Conservation (phyloP, 1,140 invertebrate genomes). For the Stenopsyche tienmushanensis region DNA sequence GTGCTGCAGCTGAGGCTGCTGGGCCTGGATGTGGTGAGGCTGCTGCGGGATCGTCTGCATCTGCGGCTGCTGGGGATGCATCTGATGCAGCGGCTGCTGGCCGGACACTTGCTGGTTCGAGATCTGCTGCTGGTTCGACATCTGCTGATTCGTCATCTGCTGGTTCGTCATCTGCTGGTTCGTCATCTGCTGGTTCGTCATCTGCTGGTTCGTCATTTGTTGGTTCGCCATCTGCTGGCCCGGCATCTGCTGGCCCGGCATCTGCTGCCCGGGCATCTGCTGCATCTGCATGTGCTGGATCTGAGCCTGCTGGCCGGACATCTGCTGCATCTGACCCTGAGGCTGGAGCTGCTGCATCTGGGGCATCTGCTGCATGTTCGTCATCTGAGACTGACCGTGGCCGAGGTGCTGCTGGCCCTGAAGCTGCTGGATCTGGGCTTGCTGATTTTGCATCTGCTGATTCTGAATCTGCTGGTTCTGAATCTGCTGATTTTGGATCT, state of each 20-base stretch:
- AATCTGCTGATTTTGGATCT: constrained; percentile 51
- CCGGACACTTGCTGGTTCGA: constrained; percentile 50
- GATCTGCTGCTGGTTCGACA: constrained; percentile 49
- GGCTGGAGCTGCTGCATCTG: constrained; percentile 52
- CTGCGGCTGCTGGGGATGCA: constrained; percentile 53
- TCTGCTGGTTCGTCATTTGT: constrained; percentile 51
- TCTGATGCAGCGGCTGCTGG: constrained; percentile 42
- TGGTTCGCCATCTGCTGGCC: constrained; percentile 50
- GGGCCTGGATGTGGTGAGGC: constrained; percentile 52
- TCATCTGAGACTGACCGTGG: constrained; percentile 47
- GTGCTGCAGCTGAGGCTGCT: constrained; percentile 53
- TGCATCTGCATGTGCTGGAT: constrained; percentile 55
- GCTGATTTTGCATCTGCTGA: constrained; percentile 52
- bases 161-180: constrained; percentile 53
- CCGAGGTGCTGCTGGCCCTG: constrained; percentile 51
- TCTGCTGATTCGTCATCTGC: constrained; percentile 53
- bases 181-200: constrained; percentile 49
- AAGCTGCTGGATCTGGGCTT: constrained; percentile 55
- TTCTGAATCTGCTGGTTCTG: constrained; percentile 49
- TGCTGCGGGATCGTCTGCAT: constrained; percentile 52
- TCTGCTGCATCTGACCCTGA: constrained; percentile 53
- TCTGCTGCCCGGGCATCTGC: constrained; percentile 48
- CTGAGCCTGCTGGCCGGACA: constrained; percentile 51
- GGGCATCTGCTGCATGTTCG: constrained; percentile 51
- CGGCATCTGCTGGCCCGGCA: constrained; percentile 45